Conservation (phyloP, 2,797 vertebrate species). For the Acanthornis magna region DNA sequence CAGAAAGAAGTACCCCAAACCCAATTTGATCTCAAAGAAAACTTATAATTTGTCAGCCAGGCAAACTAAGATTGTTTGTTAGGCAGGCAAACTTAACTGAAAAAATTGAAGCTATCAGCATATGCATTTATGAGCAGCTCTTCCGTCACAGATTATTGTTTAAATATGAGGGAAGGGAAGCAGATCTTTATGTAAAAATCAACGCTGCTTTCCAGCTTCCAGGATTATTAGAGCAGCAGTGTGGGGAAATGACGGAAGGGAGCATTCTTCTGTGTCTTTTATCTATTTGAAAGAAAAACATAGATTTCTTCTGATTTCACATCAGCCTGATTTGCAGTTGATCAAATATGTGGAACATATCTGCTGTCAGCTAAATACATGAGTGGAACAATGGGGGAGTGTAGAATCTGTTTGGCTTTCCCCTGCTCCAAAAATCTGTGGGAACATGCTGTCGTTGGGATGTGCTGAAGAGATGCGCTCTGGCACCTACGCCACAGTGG, state of each 20-base stretch:
- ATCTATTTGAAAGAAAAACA: background rate
- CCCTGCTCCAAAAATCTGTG: constrained; percentile 51
- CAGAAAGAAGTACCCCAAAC: background rate
- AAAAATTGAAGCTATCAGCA: background rate
- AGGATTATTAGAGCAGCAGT: background rate
- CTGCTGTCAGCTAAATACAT: constrained; percentile 20
- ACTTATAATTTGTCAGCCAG: background rate
- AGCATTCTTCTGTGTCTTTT: background rate
- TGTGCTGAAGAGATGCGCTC: constrained; percentile 58
- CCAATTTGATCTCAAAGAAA: background rate
- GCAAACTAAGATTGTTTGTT: background rate
- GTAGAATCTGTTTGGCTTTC: constrained; percentile 49
- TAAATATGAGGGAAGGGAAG: background rate
- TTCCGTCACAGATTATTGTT: background rate
- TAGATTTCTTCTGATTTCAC: background rate
- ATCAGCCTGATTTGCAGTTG: constrained; percentile 10
- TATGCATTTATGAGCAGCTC: background rate
- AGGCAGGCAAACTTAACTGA: background rate
- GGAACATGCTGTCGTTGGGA: constrained; percentile 57
- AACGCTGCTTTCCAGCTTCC: background rate
- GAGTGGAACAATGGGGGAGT: constrained; percentile 27
- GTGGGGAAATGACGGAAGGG: background rate
- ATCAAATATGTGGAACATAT: background rate
- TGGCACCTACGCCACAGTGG: constrained; percentile 47
- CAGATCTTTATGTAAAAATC: background rate